Conservation (phyloP, 2,113 vertebrate genomes). For the Pedetes capensis region DNA sequence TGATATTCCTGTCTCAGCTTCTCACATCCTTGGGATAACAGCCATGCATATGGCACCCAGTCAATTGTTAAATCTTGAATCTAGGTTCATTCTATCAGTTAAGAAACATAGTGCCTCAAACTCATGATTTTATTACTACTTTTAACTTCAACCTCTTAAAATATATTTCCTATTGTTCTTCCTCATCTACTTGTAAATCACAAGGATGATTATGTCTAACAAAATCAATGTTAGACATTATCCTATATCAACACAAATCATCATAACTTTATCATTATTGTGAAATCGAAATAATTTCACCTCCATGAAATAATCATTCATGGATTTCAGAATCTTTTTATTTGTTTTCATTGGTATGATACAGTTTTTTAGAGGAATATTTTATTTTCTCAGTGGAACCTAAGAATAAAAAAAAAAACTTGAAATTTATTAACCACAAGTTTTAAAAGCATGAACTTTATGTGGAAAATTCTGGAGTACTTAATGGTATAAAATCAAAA, state of each 20-base stretch:
- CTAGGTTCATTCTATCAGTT: not conserved
- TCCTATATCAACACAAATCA: not conserved
- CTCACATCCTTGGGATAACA: too few species aligned
- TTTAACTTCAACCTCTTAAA: not conserved
- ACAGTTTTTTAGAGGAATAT: not conserved
- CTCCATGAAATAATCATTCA: not conserved
- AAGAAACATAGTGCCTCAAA: not conserved
- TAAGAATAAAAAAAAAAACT: not conserved
- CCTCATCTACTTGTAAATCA: not conserved
- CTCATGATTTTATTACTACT: not conserved
- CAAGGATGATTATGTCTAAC: not conserved
- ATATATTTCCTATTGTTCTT: not conserved
- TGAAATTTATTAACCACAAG: not conserved
- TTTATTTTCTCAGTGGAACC: not conserved
- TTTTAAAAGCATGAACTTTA: not conserved
- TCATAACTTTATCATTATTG: not conserved
- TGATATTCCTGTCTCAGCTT: too few species aligned
- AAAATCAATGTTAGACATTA: not conserved
- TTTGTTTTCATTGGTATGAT: not conserved
- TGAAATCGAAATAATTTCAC: not conserved
- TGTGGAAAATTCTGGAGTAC: not conserved
- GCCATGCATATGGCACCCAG: too few species aligned
- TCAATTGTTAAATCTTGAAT: not conserved
- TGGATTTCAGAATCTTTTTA: not conserved
- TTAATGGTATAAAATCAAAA: not conserved